Percentiles rank a stretch among this genome's conserved stretches.
These are phyloP conservation scores for Hepsetus odoe DNA, from an alignment of 2,113 vertebrate genomes.

Conservation along the genomic window DNA sequence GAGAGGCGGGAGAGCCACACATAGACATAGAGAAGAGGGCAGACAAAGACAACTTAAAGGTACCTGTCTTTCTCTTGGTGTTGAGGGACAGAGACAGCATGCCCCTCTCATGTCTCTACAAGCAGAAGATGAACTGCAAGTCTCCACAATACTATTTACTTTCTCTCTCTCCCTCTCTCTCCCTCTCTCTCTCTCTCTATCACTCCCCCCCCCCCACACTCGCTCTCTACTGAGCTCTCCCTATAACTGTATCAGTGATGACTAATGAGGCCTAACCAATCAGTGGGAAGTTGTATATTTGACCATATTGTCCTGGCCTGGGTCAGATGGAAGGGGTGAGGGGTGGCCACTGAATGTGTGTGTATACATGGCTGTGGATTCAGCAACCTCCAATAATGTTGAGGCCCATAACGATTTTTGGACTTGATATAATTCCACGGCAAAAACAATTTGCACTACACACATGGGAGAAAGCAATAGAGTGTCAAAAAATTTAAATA, in stretches of 20 bases:
- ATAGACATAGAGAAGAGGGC: background rate
- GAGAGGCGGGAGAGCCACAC: background rate
- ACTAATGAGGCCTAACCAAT: slow-evolving; percentile 28
- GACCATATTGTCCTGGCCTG: background rate
- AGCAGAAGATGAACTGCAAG: slow-evolving; percentile 10
- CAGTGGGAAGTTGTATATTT: background rate
- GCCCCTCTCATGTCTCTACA: slow-evolving; percentile 21
- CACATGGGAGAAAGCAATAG: too few relatives aligned
- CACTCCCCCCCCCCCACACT: too few relatives aligned
- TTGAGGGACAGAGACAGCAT: slow-evolving; percentile 34
- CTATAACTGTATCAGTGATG: slow-evolving; percentile 8
- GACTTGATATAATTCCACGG: background rate
- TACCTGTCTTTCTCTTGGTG: slow-evolving; percentile 39
- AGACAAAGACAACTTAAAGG: background rate
- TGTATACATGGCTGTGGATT: background rate
- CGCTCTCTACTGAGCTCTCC: background rate
- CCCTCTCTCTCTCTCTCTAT: background rate
- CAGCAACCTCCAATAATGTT: too few relatives aligned
- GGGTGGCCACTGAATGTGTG: background rate
- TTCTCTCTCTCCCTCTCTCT: slow-evolving; percentile 5
- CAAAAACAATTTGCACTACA: too few relatives aligned
- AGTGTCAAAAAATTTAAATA: too few relatives aligned
- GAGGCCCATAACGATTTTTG: background rate
- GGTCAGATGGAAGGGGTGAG: background rate
- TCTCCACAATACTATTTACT: background rate